Base-by-base conservation (phyloP, 2,113 vertebrate genomes). In the Delphinus delphis region DNA sequence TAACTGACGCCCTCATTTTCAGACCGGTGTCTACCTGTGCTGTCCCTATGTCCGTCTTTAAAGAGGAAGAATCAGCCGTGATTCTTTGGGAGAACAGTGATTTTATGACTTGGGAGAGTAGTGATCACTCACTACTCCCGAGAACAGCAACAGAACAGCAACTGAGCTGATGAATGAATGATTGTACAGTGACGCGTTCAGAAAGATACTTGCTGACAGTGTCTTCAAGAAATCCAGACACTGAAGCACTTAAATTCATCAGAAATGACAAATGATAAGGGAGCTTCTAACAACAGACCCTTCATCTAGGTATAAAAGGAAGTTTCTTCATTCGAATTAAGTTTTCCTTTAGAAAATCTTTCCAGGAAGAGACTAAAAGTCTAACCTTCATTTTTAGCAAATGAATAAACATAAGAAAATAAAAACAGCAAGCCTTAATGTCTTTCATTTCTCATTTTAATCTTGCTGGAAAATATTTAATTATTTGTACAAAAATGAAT, bases 401-500 rank as follows among this genome's bases (percentile, higher is more conserved):
- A 74, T 25, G 20, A 88, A 62, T 71, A 86, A 94, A 77, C 23
- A 94, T 36, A 77, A 90, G 18, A 87, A 93, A 88, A 70, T 65
- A 76, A 87, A 93, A 83, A 47, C 3, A 79, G 31, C 1, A 87
- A 87, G 21, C 0, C 60, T 87, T 79, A 71, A 50, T 77, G 33
- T 44, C n/a, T 68, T 92, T 81, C 18, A 62, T 68, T 94, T 76
- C 33, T 94, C 44, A 55, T 38, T 82, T 93, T 90, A 93, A 93
- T 74, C 68, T 90, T 73, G 4, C 55, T 84, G 14, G 44, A 90
- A 76, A 90, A 50, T 28, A 81, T 70, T 90, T 63, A 23, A 71
- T 38, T 79, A 79, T 77, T 82, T 89, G 28, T 65, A 70, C 53
- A 83, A 82, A 84, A 90, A 83, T 47, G 47, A 47, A 33, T 23